Conservation (phyloP, 2,113 vertebrate genomes). For the Lucifuga dentata region DNA sequence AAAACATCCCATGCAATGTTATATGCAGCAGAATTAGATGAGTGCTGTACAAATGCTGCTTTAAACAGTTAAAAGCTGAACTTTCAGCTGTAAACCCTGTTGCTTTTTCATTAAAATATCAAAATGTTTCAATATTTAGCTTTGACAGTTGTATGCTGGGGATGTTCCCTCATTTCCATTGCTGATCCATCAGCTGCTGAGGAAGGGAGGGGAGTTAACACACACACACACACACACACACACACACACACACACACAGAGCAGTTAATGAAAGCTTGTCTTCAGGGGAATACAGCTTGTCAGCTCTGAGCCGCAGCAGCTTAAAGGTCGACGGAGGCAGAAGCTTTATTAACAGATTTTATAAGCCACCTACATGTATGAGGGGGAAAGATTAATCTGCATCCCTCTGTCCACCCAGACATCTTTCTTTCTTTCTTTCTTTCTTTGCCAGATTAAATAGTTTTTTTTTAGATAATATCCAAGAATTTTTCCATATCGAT, state of each 20-base stretch:
- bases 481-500: no score
- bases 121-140: conserved; percentile 1
- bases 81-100: no score
- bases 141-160: conserved; percentile 22
- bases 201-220: conserved; percentile 28
- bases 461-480: no score
- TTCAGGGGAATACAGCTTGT: conserved; percentile 81
- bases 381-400: conserved; percentile 65
- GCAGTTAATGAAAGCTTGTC: conserved; percentile 85
- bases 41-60: no score
- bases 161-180: conserved; percentile 48
- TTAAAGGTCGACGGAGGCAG: conserved; percentile 70
- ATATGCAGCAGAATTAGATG: no score
- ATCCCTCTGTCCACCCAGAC: conserved; percentile 44
- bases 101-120: no score
- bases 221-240: conserved; percentile 35
- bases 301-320: conserved; percentile 73
- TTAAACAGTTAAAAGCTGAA: no score
- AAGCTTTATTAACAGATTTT: conserved; percentile 79
- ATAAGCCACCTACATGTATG: conserved; percentile 67
- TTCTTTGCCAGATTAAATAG: neutral
- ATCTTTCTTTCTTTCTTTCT: conserved; percentile 18
- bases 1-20: no score
- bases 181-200: conserved; percentile 68
- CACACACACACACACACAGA: conserved; percentile 39